These are phyloP conservation scores for Ceuthmochares aereus DNA, from an alignment of 2,113 vertebrate genomes.

Conservation along the genomic window DNA sequence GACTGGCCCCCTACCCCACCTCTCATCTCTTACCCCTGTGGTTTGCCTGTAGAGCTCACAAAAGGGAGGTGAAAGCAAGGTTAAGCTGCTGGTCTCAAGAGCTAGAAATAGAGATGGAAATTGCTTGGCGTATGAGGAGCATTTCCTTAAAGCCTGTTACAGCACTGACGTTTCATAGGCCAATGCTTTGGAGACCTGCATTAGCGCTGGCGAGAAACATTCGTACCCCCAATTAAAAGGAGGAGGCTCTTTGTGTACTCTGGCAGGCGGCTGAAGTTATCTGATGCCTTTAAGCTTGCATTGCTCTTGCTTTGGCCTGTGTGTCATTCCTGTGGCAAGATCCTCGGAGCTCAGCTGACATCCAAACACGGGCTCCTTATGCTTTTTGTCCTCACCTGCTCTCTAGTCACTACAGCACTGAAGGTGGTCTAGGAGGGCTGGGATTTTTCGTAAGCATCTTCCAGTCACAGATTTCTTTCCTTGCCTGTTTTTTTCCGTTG, in stretches of 20 bases:
- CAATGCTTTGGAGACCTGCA: neutral
- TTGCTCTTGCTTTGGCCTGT: constrained; percentile 16
- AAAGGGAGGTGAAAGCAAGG: constrained; percentile 49
- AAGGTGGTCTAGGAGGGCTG: neutral
- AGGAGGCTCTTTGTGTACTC: rapidly evolving
- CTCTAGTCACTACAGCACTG: neutral
- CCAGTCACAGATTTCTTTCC: neutral
- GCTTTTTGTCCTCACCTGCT: constrained; percentile 11
- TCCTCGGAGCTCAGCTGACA: neutral
- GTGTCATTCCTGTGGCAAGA: neutral
- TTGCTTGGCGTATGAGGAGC: neutral
- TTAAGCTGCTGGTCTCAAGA: constrained; percentile 63
- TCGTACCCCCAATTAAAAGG: neutral
- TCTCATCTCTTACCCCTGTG: constrained; percentile 2
- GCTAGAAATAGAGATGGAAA: constrained; percentile 67
- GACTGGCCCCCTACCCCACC: neutral
- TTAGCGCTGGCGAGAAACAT: neutral
- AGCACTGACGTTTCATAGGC: neutral
- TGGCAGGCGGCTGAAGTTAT: neutral
- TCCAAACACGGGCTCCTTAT: neutral
- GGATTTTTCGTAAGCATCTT: neutral
- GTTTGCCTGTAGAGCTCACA: neutral
- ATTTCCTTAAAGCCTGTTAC: neutral
- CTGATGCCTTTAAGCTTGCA: neutral
- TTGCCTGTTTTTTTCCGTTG: rapidly evolving